These are phyloP conservation scores for Heliconius eleuchia DNA, from an alignment of 1,140 invertebrate species.

Conservation along the genomic window DNA sequence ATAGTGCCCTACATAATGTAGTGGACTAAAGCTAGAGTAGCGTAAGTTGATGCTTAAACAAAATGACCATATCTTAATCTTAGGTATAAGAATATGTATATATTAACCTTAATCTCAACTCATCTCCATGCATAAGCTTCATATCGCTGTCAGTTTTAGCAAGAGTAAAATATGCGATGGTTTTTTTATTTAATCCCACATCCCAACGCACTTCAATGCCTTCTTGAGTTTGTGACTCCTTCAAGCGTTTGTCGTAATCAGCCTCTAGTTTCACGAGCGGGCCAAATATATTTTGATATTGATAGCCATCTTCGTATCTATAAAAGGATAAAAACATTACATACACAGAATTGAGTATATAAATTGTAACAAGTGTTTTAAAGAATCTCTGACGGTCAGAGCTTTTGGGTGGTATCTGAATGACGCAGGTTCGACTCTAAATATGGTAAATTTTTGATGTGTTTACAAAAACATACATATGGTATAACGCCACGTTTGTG, in stretches of 20 bases:
- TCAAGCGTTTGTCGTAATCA: conserved; percentile 98
- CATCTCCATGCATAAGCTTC: conserved; percentile 99
- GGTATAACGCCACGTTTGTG: too few species aligned
- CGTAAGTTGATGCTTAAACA: too few species aligned
- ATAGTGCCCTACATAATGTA: too few species aligned
- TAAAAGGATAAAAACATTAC: conserved; percentile 28
- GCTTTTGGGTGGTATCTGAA: too few species aligned
- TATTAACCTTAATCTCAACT: conserved; percentile 87
- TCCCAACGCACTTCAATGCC: conserved; percentile 99
- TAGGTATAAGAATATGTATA: neutral
- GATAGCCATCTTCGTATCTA: conserved; percentile 98
- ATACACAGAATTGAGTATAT: too few species aligned
- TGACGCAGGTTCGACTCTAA: too few species aligned
- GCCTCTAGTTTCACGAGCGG: conserved; percentile 98
- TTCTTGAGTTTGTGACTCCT: conserved; percentile 99
- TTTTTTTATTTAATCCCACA: conserved; percentile 98
- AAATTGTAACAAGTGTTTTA: too few species aligned
- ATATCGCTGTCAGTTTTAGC: conserved; percentile 99
- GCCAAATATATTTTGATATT: conserved; percentile 99
- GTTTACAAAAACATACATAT: too few species aligned
- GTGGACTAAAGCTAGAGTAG: too few species aligned
- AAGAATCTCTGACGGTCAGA: too few species aligned
- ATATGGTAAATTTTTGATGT: too few species aligned
- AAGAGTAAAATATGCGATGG: conserved; percentile 98
- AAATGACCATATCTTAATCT: too few species aligned